Evolutionary conservation across 2,113 vertebrate species (phyloP), one percentile per base, ranked within the genome.

Genomic region (Protomyctophum bolini): DNA sequence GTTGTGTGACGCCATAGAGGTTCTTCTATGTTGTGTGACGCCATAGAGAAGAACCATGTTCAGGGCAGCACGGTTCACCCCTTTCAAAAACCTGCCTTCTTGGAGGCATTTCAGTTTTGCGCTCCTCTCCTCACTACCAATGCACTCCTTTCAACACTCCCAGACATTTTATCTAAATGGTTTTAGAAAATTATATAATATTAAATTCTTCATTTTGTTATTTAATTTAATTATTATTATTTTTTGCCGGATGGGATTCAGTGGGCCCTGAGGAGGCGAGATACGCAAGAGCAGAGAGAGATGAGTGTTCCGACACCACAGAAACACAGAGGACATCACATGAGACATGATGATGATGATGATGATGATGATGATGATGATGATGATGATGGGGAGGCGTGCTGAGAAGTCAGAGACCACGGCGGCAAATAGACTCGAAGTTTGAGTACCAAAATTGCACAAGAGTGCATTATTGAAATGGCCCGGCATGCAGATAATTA

Each of bases 401-500:
- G 21, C 21, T 56, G 45, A 12, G 10, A 15, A 41, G 5, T 41
- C 33, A 41, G 51, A 11, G 49, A 51, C 14, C 50, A 15, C 7
- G 54, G 29, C 68, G 63, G 57, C 48, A 63, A 41, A 66, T 9
- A 66, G 12, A 49, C 48, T 21, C 7, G 7, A 74, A 70, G 73
- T 33, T 72, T 66, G 60, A 78, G 57, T 41, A 29, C 7, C 8
- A 3, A 58, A 21, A 28, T 7, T 55, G 45, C 58, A 68, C 8
- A 58, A 70, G 15, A 41, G 58, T 10, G 41, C 64, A 78, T 82
- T 80, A 88, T 81, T 85, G 55, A 80, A 79, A 85, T 75, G 77
- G 64, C 46, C 21, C 67, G 64, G 51, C 58, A 6, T 72, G 83
- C 62, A 77, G 76, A 86, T 77, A 89, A 90, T 86, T 84, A 87